phyloP scores from a whole-genome alignment of 2,113 vertebrate species.

The Xenopus laevis region DNA sequence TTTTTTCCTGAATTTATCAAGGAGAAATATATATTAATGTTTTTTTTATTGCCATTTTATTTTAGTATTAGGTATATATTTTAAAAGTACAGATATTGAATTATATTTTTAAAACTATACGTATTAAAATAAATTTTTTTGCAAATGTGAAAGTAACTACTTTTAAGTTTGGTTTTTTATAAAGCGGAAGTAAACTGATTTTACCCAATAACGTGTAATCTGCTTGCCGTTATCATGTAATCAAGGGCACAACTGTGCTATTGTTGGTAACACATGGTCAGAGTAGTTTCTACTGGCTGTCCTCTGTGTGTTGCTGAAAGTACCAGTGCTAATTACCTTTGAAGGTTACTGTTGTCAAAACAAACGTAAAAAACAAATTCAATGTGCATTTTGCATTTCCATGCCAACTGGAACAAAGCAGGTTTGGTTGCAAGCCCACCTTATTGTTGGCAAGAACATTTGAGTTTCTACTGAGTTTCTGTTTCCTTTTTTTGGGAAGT shows the following conservation, averaged over 20 bases:
- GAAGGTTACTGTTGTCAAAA: slow-evolving; percentile 56
- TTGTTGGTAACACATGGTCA: slow-evolving; percentile 11
- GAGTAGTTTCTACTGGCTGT: slow-evolving; percentile 51
- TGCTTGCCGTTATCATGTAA: too few relatives aligned
- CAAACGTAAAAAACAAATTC: slow-evolving; percentile 33
- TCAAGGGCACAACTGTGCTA: background rate
- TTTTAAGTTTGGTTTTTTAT: too few relatives aligned
- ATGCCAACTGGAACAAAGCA: slow-evolving; percentile 35
- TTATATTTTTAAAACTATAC: too few relatives aligned
- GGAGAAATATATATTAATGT: too few relatives aligned
- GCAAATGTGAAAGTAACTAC: too few relatives aligned
- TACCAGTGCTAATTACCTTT: slow-evolving; percentile 50
- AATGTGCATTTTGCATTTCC: slow-evolving; percentile 53
- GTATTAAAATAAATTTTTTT: too few relatives aligned
- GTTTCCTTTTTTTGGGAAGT: background rate
- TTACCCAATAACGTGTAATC: too few relatives aligned
- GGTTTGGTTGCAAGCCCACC: background rate
- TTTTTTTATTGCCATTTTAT: too few relatives aligned
- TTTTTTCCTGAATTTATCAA: too few relatives aligned
- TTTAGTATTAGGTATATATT: too few relatives aligned
- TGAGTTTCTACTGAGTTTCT: slow-evolving; percentile 46
- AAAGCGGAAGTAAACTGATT: too few relatives aligned
- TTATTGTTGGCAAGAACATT: slow-evolving; percentile 42
- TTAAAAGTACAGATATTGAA: too few relatives aligned
- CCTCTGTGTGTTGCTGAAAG: slow-evolving; percentile 49